Evolutionary conservation across 1,140 invertebrate species (phyloP), one percentile per base, ranked within the genome.

Genomic region (Rhynchophorus ferrugineus): DNA sequence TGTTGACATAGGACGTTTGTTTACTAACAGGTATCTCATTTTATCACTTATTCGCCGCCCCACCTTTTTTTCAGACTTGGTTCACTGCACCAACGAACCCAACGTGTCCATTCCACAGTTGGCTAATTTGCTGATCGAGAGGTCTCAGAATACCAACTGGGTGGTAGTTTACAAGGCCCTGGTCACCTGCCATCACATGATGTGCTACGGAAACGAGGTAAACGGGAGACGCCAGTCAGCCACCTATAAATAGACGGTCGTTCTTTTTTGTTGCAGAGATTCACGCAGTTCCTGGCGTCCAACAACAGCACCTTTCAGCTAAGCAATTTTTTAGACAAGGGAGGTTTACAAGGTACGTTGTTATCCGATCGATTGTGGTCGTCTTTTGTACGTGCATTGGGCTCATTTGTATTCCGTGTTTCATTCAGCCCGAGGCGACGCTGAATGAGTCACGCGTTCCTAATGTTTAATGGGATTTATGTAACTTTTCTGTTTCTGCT

Each of bases 271-370:
- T 86, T 87, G 59, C 84, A 98, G 93, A 85, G 96, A 70, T 99
- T 99, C 73, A 98, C 94, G 69, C 96, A 99, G 78, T 99, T 97
- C 76, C 78, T 99, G 71, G 96, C 96, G 45, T 98, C 95, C 56
- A 98, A 92, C 76, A 99, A 98, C 78, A 96, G 94, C 71, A 94
- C 91, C 63, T 98, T 99, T 80, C 95, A 98, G 77, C 82, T 98
- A 65, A 89, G 86, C 71, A 92, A 86, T 79, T 99, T 98, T 73
- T 76, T 96, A 68, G 96, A 99, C 73, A 98, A 98, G 75, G 89
- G 90, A 68, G 89, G 88, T 69, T 84, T 91, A 50, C 89, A 92
- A 89, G 91, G 91, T 95, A 80, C 77, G 70, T 70, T 37, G 45
- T 18, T 46, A 49, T 55, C 37, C n/a, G n/a, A n/a, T n/a, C n/a